phyloP scores from a whole-genome alignment of 1,140 invertebrate genomes.

The Heliconius hewitsoni region DNA sequence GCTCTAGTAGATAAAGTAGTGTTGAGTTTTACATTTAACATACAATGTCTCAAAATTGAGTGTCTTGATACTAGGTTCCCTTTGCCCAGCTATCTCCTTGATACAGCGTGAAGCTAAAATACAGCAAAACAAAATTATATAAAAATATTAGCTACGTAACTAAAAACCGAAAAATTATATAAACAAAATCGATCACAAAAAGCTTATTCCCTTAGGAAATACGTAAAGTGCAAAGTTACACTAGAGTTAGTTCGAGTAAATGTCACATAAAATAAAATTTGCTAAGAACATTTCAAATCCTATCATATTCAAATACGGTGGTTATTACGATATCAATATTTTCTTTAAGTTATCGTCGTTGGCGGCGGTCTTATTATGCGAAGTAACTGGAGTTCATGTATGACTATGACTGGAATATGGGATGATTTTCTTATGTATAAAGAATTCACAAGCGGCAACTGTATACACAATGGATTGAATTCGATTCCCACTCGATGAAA shows the following conservation, averaged over 20 bases:
- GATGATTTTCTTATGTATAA: no score
- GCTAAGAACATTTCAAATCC: neutral
- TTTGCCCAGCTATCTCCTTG: no score
- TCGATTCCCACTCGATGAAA: no score
- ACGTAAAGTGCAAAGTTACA: conserved; percentile 4
- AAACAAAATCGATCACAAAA: neutral
- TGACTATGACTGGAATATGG: no score
- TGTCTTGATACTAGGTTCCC: no score
- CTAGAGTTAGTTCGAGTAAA: neutral
- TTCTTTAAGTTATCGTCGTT: neutral
- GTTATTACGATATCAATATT: neutral
- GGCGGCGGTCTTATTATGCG: neutral
- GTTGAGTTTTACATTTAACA: no score
- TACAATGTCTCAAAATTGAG: no score
- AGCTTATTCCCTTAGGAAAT: neutral
- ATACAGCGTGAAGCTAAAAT: no score
- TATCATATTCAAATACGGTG: neutral
- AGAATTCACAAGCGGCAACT: no score
- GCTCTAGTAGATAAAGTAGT: no score
- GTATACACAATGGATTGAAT: no score
- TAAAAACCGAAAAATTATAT: neutral
- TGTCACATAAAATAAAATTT: neutral
- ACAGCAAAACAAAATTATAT: no score
- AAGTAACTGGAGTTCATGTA: neutral
- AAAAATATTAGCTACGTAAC: neutral